These are phyloP conservation scores for Chinchilla lanigera DNA, from an alignment of 2,113 vertebrate species.

Conservation along the genomic window DNA sequence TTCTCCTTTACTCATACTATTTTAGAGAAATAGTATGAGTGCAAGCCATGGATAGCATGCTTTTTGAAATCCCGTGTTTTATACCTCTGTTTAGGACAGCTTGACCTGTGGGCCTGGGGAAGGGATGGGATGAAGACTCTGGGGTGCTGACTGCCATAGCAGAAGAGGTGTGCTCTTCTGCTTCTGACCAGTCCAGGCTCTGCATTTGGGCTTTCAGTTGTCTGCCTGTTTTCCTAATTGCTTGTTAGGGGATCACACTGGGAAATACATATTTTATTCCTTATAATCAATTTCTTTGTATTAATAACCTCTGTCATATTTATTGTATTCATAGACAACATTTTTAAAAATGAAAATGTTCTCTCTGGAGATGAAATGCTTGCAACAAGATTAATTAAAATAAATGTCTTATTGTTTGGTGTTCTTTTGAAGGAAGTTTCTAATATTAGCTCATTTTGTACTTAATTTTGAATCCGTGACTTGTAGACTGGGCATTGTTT, in stretches of 20 bases:
- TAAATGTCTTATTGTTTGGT: conserved; percentile 45
- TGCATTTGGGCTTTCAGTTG: neutral
- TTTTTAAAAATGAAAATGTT: conserved; percentile 28
- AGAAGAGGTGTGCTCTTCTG: accelerated
- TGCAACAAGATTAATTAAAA: conserved; percentile 39
- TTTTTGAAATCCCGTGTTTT: neutral
- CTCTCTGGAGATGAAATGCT: conserved; percentile 39
- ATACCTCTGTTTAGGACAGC: neutral
- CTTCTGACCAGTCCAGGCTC: neutral
- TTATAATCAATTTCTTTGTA: neutral
- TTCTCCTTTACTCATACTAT: neutral
- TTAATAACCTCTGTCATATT: conserved; percentile 15
- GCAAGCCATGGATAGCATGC: neutral
- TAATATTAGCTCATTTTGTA: conserved; percentile 79
- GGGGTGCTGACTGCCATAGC: neutral
- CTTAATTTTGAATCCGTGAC: conserved; percentile 78
- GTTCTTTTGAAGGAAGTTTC: conserved; percentile 46
- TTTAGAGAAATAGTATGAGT: neutral
- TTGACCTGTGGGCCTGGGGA: neutral
- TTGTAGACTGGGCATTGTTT: conserved; percentile 83
- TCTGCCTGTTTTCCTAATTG: neutral
- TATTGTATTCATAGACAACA: neutral
- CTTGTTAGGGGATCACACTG: neutral
- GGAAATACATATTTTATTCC: neutral
- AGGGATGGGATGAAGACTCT: neutral